Evolutionary conservation across 2,113 vertebrate species (phyloP), one percentile per base, ranked within the genome.

Genomic region (Lates calcarifer): DNA sequence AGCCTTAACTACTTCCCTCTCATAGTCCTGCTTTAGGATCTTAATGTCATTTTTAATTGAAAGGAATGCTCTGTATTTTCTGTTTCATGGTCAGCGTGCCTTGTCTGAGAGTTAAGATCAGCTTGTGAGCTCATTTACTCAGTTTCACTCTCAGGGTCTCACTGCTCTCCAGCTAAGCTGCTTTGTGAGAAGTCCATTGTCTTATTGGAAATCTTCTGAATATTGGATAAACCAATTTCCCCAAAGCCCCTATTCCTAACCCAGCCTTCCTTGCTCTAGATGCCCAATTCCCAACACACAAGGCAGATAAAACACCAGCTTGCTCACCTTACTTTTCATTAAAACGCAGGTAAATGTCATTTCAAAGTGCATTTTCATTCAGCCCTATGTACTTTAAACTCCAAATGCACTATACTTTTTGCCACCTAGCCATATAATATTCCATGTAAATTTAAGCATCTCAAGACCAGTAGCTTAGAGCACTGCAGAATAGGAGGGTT

Each of bases 381-480:
- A 69, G 64, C 73, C 62, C 28, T 49, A 26, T 79, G 68, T 86
- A 81, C 84, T 87, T 90, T 84, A 79, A 86, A 89, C 90, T 91
- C 85, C 60, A 86, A 88, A 85, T 84, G 83, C 90, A 77, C 84
- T 76, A 49, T 73, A 80, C 70, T 71, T 90, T 91, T 77, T 87
- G 87, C 88, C 82, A 89, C 69, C 81, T 82, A 69, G 62, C 85
- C 63, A 89, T 93, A 90, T 92, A 89, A 87, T 87, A 91, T 93
- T 93, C 89, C 92, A 92, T 93, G 91, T 94, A 93, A 92, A 91
- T 93, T 81, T 88, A 86, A 93, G 92, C 89, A 93, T 92, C 85
- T 72, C 76, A 92, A 94, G 90, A 37, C 1, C 92, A 89, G 93
- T 88, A 95, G 95, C 83, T 95, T 85, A 79, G 75, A 92, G 93